A percentile compares a stretch with the other conserved stretches of the same genome.
Evolutionary conservation across 2,113 vertebrate genomes (phyloP).

Genomic region (Lycocorax pyrrhopterus): DNA sequence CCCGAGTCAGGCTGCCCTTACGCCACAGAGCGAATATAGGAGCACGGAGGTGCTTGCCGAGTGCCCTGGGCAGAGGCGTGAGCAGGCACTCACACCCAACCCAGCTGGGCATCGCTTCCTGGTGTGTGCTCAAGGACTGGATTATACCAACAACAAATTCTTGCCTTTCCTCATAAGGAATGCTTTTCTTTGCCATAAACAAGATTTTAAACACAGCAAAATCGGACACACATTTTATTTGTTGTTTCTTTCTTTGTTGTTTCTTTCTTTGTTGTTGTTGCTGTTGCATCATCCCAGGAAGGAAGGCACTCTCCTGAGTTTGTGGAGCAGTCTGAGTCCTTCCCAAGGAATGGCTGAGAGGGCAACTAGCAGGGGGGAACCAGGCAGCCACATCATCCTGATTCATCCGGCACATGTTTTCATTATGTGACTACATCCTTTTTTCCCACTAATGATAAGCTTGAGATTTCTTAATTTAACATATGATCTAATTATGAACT

Average conservation of each 20-base stretch:
- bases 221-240: not conserved
- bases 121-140: fast-evolving
- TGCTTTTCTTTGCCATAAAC: not conserved
- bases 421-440: not conserved
- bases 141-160: not conserved
- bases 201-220: not conserved
- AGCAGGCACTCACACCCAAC: not conserved
- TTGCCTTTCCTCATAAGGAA: not conserved
- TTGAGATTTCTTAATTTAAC: not conserved
- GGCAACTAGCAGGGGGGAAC: not conserved
- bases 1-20: not conserved
- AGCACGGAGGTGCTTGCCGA: fast-evolving
- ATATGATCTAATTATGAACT: not conserved
- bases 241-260: not conserved
- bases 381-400: not conserved
- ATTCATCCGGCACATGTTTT: not conserved
- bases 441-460: not conserved
- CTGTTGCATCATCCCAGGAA: not conserved
- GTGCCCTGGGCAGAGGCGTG: fast-evolving
- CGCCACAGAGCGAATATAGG: not conserved
- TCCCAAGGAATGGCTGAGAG: not conserved
- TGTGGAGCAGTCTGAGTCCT: not conserved
- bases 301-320: not conserved
- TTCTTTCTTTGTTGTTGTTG: not conserved
- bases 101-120: fast-evolving